phyloP scores from a whole-genome alignment of 2,888 invertebrate genomes.

The Heliconius cydno region DNA sequence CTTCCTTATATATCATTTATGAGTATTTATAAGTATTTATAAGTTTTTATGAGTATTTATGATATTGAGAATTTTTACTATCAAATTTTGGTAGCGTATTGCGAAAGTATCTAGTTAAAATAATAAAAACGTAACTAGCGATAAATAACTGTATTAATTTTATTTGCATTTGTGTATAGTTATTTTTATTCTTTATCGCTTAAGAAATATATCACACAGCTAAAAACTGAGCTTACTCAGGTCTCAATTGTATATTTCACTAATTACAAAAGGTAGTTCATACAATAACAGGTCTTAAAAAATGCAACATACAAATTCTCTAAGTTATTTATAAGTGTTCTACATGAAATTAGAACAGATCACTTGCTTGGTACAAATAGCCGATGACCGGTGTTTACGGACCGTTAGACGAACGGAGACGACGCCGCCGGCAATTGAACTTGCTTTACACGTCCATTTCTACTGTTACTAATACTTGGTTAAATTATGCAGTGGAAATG shows the following conservation, averaged over 20 bases:
- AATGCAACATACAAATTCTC: not conserved
- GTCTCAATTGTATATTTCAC: not conserved
- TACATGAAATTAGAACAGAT: constrained; percentile 25
- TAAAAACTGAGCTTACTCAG: not conserved
- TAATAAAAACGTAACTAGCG: not conserved
- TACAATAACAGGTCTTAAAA: not conserved
- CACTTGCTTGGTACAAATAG: constrained; percentile 44
- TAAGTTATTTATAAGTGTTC: constrained; percentile 17
- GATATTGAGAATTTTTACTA: not conserved
- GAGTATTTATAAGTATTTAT: not conserved
- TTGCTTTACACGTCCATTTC: constrained; percentile 51
- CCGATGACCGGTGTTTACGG: constrained; percentile 46
- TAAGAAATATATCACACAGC: not conserved
- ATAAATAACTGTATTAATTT: not conserved
- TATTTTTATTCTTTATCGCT: not conserved
- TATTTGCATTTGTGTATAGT: not conserved
- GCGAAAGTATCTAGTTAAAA: not conserved
- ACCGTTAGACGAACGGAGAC: constrained; percentile 71
- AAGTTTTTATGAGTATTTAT: not conserved
- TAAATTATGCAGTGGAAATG: constrained; percentile 13
- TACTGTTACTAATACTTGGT: constrained; percentile 50
- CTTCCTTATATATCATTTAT: not conserved
- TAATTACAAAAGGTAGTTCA: not conserved
- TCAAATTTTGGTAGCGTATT: not conserved
- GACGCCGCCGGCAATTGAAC: constrained; percentile 50